Evolutionary conservation across 2,888 invertebrate species (phyloP).

Genomic region (Halictus ligatus): DNA sequence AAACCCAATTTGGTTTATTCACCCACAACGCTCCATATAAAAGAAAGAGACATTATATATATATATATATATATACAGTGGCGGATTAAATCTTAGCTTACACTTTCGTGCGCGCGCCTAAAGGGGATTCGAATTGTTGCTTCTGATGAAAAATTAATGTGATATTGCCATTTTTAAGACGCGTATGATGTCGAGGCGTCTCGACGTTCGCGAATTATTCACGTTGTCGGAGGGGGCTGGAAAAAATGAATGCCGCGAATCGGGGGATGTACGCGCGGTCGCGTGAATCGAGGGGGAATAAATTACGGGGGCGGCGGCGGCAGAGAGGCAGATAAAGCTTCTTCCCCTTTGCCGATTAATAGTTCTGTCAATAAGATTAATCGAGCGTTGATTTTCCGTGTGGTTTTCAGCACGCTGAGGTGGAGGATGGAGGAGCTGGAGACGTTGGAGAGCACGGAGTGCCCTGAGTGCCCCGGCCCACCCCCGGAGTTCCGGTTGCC

Average conservation of each 20-base stretch:
- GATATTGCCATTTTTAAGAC: neutral
- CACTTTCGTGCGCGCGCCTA: too few species aligned
- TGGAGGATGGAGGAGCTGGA: slow-evolving; percentile 90
- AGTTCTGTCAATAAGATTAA: slow-evolving; percentile 78
- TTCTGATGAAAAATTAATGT: neutral
- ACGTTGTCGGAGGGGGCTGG: neutral
- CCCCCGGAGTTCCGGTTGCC: slow-evolving; percentile 91
- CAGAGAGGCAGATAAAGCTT: slow-evolving; percentile 46
- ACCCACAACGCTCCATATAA: too few species aligned
- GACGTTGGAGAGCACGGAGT: slow-evolving; percentile 89
- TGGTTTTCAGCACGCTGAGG: slow-evolving; percentile 84
- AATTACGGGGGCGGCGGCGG: slow-evolving; percentile 31
- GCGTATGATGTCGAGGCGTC: neutral
- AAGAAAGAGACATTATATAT: too few species aligned
- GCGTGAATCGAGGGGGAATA: slow-evolving; percentile 35
- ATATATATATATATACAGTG: too few species aligned
- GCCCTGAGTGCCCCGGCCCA: slow-evolving; percentile 90
- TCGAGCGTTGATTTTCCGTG: slow-evolving; percentile 85
- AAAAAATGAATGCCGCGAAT: slow-evolving; percentile 19
- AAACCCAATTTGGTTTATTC: too few species aligned
- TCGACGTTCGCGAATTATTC: slow-evolving; percentile 12
- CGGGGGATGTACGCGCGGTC: neutral
- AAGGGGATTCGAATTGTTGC: too few species aligned
- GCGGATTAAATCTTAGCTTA: too few species aligned
- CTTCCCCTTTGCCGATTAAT: slow-evolving; percentile 84